Conservation (phyloP, 2,797 vertebrate species). For the Podargus strigoides region DNA sequence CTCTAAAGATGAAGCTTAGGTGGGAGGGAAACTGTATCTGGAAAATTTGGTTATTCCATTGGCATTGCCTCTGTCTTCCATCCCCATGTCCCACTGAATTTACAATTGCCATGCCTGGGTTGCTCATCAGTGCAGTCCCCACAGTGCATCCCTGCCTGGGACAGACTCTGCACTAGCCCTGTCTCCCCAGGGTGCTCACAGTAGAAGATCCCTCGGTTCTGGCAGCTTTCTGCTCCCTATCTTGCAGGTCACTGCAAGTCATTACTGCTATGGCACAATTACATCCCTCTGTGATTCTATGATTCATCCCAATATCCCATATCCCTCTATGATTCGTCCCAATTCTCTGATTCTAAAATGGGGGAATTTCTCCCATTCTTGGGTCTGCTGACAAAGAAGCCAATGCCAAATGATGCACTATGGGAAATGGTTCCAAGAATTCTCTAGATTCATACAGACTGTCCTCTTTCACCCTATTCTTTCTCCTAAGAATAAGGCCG, state of each 20-base stretch:
- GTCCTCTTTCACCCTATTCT: neutral
- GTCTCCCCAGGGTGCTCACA: neutral
- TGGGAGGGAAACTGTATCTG: neutral
- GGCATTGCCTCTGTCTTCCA: neutral
- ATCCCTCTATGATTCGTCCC: no score
- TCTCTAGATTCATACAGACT: neutral
- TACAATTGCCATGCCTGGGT: neutral
- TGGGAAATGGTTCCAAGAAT: neutral
- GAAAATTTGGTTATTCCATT: neutral
- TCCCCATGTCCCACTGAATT: neutral
- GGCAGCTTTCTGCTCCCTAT: neutral
- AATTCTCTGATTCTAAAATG: no score
- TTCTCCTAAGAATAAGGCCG: neutral
- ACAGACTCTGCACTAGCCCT: neutral
- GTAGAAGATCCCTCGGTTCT: neutral
- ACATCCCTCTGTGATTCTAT: accelerated
- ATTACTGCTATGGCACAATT: neutral
- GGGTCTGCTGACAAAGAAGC: neutral
- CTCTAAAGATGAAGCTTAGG: neutral
- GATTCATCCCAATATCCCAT: no score
- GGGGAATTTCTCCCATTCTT: neutral
- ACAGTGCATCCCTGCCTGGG: neutral
- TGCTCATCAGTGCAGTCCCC: neutral
- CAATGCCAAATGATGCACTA: neutral
- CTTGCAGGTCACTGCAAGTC: neutral